Base-by-base conservation (phyloP, 1,140 invertebrate genomes). In the Phymastichus coffea region DNA sequence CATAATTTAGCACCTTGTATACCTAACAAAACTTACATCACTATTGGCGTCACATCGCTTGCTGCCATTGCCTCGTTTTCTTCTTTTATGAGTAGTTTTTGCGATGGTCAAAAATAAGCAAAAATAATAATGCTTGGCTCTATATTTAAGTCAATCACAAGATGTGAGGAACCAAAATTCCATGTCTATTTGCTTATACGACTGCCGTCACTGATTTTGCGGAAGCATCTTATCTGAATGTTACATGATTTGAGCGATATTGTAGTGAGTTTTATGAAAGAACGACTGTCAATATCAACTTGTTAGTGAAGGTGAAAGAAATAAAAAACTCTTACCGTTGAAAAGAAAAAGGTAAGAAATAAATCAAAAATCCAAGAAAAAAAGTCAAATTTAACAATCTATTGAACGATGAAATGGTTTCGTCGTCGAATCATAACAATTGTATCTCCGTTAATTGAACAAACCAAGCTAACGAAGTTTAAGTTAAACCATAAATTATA, bases 391-490 rank as follows among this genome's bases (percentile, higher is more conserved):
- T 63, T 23, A 64, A 66, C 57, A 62, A 66, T 58, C 57, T 58
- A 66, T 67, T 67, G 54, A 70, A 66, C 62, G 61, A 64, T 68
- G 61, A 70, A n/a, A 56, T 66, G 64, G 63, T 63, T 67, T 69
- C 64, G 17, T 55, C 66, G 64, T 66, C 60, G 63, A 66, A 63
- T 64, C 68, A 64, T 65, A 70, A 54, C 63, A 57, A 58, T 54
- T 53, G 33, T 51, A 54, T 56, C 63, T 66, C 57, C 63, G 67
- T 64, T 66, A 70, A 68, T 65, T 63, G 51, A 71, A 70, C 67
- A 73, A 71, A 67, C 64, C 66, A 69, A 71, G 63, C 65, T 67
- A 65, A 67, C 63, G 64, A 68, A 68, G 64, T 65, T 43, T 51
- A 67, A 65, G 59, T 66, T 66, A 70, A 73, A 68, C 64, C 64